Percentiles rank a stretch among this genome's conserved stretches.
These are phyloP conservation scores for Belonocnema kinseyi DNA, from an alignment of 1,140 invertebrate genomes.

Conservation along the genomic window DNA sequence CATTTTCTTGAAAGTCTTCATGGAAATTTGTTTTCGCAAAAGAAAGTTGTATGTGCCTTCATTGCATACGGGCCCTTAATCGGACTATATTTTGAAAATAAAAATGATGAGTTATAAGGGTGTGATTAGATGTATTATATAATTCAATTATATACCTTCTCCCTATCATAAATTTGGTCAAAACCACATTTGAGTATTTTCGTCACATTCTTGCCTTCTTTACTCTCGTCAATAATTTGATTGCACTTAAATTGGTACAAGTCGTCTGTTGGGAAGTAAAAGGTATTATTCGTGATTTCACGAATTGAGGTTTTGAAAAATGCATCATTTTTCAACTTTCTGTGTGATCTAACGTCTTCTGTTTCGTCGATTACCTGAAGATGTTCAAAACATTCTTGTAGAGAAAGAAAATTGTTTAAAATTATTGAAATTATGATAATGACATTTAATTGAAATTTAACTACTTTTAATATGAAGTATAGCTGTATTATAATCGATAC, in stretches of 20 bases:
- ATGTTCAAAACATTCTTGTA: not conserved
- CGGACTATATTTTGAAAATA: too few species aligned
- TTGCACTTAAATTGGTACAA: conserved; percentile 37
- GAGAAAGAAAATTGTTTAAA: not conserved
- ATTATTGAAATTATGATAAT: too few species aligned
- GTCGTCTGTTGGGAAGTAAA: conserved; percentile 78
- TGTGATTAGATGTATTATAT: conserved; percentile 10
- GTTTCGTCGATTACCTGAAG: conserved; percentile 9
- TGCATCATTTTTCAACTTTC: conserved; percentile 78
- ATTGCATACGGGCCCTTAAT: too few species aligned
- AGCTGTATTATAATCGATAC: not conserved
- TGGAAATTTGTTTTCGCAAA: too few species aligned
- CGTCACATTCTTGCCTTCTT: not conserved
- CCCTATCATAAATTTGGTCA: not conserved
- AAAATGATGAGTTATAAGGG: too few species aligned
- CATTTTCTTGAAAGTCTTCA: too few species aligned
- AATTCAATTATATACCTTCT: conserved; percentile 5
- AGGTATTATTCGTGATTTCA: conserved; percentile 74
- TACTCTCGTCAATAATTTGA: conserved; percentile 31
- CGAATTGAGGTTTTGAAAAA: conserved; percentile 78
- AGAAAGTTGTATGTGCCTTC: too few species aligned
- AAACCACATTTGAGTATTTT: conserved; percentile 34
- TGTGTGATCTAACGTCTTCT: conserved; percentile 76
- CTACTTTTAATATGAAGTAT: not conserved
- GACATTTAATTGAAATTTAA: too few species aligned